Percentiles rank a stretch among this genome's conserved stretches.
These are phyloP conservation scores for Petrocephalus microphthalmus DNA, from an alignment of 2,113 vertebrate species.

Conservation along the genomic window DNA sequence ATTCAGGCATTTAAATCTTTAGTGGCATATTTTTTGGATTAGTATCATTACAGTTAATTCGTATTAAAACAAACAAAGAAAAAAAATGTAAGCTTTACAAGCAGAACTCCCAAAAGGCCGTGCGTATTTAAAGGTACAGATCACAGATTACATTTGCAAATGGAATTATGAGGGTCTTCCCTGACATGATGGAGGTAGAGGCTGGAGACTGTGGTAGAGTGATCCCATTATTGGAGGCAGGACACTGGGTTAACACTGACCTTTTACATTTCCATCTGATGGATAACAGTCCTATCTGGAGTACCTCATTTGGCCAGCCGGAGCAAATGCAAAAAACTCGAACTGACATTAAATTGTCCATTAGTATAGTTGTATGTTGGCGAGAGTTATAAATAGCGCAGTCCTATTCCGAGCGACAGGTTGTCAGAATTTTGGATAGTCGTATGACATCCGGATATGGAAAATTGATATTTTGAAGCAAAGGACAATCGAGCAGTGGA, in stretches of 20 bases:
- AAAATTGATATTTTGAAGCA: not conserved
- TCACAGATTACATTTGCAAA: not conserved
- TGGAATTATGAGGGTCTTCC: not conserved
- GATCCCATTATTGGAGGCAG: not conserved
- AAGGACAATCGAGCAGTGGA: not conserved
- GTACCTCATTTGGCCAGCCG: not conserved
- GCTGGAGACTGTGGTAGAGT: not conserved
- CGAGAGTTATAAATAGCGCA: not conserved
- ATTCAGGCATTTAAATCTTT: not conserved
- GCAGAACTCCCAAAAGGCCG: not conserved
- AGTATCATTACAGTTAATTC: not conserved
- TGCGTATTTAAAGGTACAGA: not conserved
- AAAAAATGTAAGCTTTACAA: not conserved
- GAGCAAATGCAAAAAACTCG: not conserved
- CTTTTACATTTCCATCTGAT: not conserved
- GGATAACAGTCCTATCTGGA: not conserved
- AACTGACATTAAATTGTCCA: not conserved
- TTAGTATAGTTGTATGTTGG: not conserved
- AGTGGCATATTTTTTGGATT: not conserved
- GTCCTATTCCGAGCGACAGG: not conserved
- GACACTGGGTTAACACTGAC: not conserved
- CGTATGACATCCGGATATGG: not conserved
- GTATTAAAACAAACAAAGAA: not conserved
- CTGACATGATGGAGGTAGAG: not conserved
- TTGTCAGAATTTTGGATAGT: not conserved